These are phyloP conservation scores for Parnassius orleans DNA, from an alignment of 2,888 invertebrate species.

Conservation along the genomic window DNA sequence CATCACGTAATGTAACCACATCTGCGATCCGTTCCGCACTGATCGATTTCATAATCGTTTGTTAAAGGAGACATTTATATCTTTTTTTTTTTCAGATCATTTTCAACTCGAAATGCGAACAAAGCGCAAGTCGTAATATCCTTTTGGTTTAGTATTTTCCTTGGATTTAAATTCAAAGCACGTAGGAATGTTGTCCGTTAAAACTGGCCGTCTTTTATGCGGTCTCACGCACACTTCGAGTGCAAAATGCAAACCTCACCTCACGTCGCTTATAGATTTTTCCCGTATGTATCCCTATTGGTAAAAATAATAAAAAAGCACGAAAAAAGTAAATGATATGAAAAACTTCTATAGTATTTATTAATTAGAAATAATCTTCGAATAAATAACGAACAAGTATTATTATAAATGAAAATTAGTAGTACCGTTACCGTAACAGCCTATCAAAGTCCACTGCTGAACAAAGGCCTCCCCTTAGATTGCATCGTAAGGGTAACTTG, in stretches of 20 bases:
- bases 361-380: too few relatives aligned
- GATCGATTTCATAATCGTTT: constrained; percentile 11
- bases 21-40: constrained; percentile 31
- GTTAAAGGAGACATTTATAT: constrained; percentile 7
- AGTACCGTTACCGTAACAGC: too few relatives aligned
- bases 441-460: too few relatives aligned
- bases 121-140: constrained; percentile 5
- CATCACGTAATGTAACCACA: constrained; percentile 58
- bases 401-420: too few relatives aligned
- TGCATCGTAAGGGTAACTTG: too few relatives aligned
- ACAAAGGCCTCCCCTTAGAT: too few relatives aligned
- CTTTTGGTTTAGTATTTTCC: constrained; percentile 41
- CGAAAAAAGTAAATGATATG: too few relatives aligned
- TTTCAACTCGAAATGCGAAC: background rate
- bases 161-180: constrained; percentile 48
- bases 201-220: constrained; percentile 54
- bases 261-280: background rate
- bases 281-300: too few relatives aligned
- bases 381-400: too few relatives aligned
- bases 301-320: too few relatives aligned
- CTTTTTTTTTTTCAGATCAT: constrained; percentile 11
- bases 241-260: constrained; percentile 32
- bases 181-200: constrained; percentile 50
- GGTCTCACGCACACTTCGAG: constrained; percentile 55
- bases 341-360: too few relatives aligned